phyloP scores from a whole-genome alignment of 1,140 invertebrate genomes.

The Anthonomus grandis region DNA sequence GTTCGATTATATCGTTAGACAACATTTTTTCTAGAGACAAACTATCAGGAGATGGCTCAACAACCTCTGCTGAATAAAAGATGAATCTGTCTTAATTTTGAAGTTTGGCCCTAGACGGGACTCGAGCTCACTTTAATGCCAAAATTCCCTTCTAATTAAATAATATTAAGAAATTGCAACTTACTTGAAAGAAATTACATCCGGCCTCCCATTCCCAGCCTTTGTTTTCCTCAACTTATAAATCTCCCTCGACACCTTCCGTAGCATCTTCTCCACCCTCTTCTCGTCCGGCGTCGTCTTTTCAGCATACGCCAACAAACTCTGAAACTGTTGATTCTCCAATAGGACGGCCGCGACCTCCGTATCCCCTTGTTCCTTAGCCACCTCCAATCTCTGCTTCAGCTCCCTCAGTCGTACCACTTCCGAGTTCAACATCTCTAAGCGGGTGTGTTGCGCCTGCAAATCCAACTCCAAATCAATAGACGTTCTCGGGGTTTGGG shows the following conservation, averaged over 20 bases:
- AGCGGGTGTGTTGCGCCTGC: conserved; percentile 79
- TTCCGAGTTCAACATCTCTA: conserved; percentile 80
- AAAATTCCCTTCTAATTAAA: background rate
- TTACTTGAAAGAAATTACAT: conserved; percentile 91
- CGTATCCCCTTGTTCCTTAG: conserved; percentile 72
- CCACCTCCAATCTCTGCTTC: conserved; percentile 71
- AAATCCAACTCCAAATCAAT: conserved; percentile 90
- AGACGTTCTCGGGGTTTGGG: conserved; percentile 73
- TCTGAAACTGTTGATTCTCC: conserved; percentile 81
- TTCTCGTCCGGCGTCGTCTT: conserved; percentile 67
- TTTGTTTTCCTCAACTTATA: conserved; percentile 84
- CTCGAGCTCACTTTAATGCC: too few species aligned
- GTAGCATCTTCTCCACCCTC: conserved; percentile 76
- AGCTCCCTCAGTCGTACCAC: conserved; percentile 75
- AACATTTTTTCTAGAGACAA: too few species aligned
- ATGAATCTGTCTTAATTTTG: too few species aligned
- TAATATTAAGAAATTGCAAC: conserved; percentile 49
- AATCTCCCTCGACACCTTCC: conserved; percentile 84
- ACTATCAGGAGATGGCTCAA: too few species aligned
- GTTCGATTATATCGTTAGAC: too few species aligned
- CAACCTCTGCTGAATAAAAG: too few species aligned
- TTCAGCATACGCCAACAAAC: conserved; percentile 66
- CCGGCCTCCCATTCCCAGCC: conserved; percentile 84
- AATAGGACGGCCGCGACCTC: conserved; percentile 79
- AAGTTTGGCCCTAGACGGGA: too few species aligned